Percentiles rank a stretch among this genome's conserved stretches.
phyloP scores from a whole-genome alignment of 2,113 vertebrate genomes.

The Colaptes auratus region DNA sequence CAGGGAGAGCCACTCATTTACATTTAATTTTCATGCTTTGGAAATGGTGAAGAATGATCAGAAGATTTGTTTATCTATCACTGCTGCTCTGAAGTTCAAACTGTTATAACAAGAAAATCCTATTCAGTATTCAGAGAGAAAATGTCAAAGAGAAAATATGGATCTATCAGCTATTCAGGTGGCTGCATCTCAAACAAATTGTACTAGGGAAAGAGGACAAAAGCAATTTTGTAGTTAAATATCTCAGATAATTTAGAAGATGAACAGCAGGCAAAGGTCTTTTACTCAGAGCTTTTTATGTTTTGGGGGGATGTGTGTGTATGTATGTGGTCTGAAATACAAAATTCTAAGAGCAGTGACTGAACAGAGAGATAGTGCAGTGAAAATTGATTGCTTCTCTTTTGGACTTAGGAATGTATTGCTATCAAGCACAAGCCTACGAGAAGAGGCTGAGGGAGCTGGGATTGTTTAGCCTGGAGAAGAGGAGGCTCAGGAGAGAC shows the following conservation, averaged over 20 bases:
- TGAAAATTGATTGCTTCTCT: not conserved
- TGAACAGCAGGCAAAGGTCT: not conserved
- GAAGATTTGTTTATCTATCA: conserved; percentile 1
- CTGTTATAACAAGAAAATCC: not conserved
- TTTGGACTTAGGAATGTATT: not conserved
- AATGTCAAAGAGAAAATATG: conserved; percentile 4
- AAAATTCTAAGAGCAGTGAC: not conserved
- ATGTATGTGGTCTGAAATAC: not conserved
- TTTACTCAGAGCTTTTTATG: not conserved
- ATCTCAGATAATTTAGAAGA: conserved; percentile 10
- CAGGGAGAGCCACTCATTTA: not conserved
- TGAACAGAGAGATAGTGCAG: not conserved
- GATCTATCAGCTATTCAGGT: not conserved
- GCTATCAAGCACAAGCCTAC: too few relatives aligned
- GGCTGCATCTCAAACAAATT: not conserved
- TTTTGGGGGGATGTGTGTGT: too few relatives aligned
- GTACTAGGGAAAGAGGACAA: not conserved
- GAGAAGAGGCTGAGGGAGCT: too few relatives aligned
- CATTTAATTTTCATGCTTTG: not conserved
- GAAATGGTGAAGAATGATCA: conserved; percentile 12
- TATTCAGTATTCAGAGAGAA: not conserved
- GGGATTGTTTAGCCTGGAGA: too few relatives aligned
- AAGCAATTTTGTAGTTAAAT: conserved; percentile 9
- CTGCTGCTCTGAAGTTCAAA: conserved; percentile 9
- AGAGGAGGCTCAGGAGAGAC: too few relatives aligned